Conservation (phyloP, 2,113 vertebrate species). For the Coturnix japonica region DNA sequence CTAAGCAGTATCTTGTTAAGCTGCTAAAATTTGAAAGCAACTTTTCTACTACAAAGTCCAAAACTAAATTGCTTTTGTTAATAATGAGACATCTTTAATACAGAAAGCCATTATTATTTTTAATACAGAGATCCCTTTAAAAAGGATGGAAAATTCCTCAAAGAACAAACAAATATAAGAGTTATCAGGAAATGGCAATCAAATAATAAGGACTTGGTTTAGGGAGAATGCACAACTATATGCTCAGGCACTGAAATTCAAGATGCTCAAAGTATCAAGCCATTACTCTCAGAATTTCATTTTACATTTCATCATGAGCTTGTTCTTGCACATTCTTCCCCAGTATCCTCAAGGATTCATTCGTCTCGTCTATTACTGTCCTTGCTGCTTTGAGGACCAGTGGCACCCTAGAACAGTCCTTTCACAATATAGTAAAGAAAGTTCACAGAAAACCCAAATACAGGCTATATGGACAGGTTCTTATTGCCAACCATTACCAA, state of each 20-base stretch:
- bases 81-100: background rate
- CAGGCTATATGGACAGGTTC: background rate
- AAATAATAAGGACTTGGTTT: background rate
- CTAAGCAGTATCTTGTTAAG: background rate
- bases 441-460: background rate
- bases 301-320: background rate
- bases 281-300: background rate
- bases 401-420: background rate
- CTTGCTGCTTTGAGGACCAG: background rate
- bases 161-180: background rate
- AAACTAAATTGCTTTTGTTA: background rate
- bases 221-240: background rate
- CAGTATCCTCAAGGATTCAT: background rate
- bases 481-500: background rate
- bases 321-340: background rate
- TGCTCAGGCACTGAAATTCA: background rate
- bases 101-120: background rate
- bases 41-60: background rate
- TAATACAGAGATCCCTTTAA: background rate
- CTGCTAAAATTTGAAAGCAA: background rate
- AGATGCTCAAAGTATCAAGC: background rate
- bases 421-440: accelerated
- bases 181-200: background rate
- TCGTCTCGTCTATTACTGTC: background rate
- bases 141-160: background rate